Conservation (phyloP, 2,797 vertebrate species). For the Sarcophilus harrisii region DNA sequence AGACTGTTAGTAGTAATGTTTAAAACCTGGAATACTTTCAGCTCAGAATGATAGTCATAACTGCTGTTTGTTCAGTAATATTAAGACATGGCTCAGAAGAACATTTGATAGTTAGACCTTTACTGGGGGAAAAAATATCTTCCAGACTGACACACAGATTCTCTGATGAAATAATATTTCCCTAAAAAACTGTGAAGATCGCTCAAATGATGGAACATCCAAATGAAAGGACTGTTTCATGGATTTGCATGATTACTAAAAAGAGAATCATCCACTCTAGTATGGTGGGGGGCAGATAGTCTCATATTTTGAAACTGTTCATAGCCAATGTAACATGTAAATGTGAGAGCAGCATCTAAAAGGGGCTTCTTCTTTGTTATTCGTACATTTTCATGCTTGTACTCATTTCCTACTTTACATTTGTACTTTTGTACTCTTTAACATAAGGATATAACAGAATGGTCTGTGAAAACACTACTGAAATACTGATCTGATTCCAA, state of each 20-base stretch:
- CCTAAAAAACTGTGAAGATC: background rate
- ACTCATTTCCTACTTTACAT: background rate
- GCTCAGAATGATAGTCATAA: background rate
- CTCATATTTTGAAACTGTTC: background rate
- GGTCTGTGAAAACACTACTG: constrained; percentile 14
- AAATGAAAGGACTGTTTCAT: background rate
- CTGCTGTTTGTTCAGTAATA: background rate
- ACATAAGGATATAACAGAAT: background rate
- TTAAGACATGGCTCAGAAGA: background rate
- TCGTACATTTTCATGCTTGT: background rate
- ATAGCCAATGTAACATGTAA: background rate
- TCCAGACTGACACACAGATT: background rate
- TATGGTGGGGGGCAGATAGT: background rate
- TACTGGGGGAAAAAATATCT: background rate
- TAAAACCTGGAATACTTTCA: background rate
- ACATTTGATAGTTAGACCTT: background rate
- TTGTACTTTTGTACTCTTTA: constrained; percentile 1
- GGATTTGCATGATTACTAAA: background rate
- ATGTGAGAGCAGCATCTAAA: background rate
- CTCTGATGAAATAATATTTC: background rate
- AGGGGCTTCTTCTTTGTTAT: background rate
- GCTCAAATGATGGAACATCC: background rate
- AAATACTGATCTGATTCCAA: background rate
- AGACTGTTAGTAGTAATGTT: background rate
- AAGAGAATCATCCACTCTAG: background rate